Conservation (phyloP, 2,797 vertebrate genomes). For the Pipistrellus kuhlii region DNA sequence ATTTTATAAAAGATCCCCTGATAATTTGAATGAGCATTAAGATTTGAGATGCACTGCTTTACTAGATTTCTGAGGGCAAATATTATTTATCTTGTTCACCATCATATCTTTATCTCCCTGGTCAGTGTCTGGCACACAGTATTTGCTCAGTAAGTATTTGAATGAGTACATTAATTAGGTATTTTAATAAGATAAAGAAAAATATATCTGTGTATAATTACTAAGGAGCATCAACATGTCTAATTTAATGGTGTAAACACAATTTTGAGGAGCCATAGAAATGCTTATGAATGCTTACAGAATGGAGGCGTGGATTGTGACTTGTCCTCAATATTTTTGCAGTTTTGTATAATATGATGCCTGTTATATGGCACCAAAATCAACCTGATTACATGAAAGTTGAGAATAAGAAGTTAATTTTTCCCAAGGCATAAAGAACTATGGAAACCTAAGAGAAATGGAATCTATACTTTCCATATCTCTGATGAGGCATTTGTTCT, state of each 20-base stretch:
- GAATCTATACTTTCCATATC: background rate
- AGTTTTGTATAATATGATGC: background rate
- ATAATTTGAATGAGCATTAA: background rate
- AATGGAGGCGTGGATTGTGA: background rate
- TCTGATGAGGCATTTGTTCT: background rate
- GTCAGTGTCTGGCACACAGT: background rate
- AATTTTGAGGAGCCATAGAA: background rate
- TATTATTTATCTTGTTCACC: background rate
- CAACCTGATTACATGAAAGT: background rate
- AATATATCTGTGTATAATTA: background rate
- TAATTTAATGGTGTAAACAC: background rate
- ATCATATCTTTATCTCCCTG: background rate
- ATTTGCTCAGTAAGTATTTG: background rate
- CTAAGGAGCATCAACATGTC: background rate
- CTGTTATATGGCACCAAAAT: background rate
- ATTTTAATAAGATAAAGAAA: constrained; percentile 1
- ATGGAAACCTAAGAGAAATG: background rate
- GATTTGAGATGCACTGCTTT: background rate
- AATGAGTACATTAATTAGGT: background rate
- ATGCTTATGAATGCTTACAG: background rate
- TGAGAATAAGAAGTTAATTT: background rate
- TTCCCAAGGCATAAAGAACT: background rate
- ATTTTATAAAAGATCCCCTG: background rate
- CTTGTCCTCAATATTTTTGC: background rate
- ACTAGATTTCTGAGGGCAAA: background rate